Base-by-base conservation (phyloP, 2,113 vertebrate species). In the Hippolais icterina region DNA sequence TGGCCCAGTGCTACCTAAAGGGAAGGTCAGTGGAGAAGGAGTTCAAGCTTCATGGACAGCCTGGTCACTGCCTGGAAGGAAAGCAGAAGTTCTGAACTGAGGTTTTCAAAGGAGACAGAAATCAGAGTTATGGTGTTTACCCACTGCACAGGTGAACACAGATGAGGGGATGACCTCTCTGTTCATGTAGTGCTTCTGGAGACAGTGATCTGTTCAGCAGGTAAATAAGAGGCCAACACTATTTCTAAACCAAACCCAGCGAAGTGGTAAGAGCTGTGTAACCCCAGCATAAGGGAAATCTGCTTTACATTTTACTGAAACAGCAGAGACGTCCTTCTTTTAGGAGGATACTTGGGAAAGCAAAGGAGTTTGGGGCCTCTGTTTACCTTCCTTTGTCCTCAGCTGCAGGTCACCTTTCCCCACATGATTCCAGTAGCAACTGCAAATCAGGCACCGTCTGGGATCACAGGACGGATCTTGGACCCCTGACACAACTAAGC, bases 101-200 rank as follows among this genome's bases (percentile, higher is more conserved):
- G 11, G 2, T 23, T 83, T 76, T 60, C 33, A 44, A 15, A 79
- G 9, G 33, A 54, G 3, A 29, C 13, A 11, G 28, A 35, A 6
- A 17, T 29, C 28, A 35, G 18, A 35, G 4, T 33, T 66, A 3
- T 8, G 3, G 3, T 2, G 3, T 74, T 93, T 78, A 11, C 14
- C 64, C 3, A 4, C 8, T 16, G 35, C 35, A 42, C 31, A 52
- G 11, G 9, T 42, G 35, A 75, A 19, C 15, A 65, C 1, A 10
- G 25, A 46, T 1, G 44, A 71, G 11, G 12, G 7, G 1, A 37
- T 15, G 15, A 44, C 6, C 10, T 25, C 7, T 5, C 3, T 23
- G 3, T 35, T 60, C 15, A 29, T 8, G 5, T 9, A 24, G 14
- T n/a, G 10, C 24, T 86, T 70, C 76, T 83, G 59, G 77, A 46